These are phyloP conservation scores for Agapornis canus DNA, from an alignment of 2,797 vertebrate species.

Conservation along the genomic window DNA sequence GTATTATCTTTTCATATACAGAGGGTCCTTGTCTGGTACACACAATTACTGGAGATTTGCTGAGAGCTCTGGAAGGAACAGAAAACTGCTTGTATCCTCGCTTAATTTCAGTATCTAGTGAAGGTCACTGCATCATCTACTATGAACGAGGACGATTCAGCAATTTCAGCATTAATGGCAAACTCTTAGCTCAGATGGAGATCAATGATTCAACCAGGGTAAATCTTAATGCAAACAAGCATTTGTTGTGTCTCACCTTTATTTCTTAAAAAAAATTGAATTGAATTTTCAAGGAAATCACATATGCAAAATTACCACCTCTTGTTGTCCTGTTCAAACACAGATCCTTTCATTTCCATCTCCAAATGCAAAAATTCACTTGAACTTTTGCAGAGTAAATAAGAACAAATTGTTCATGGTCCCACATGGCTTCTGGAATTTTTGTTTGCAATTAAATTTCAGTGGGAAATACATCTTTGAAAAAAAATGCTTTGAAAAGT, in stretches of 20 bases:
- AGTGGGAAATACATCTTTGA: not conserved
- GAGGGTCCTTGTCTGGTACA: constrained; percentile 98
- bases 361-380: not conserved
- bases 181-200: constrained; percentile 98
- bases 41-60: constrained; percentile 97
- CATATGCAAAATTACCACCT: not conserved
- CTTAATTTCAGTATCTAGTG: constrained; percentile 94
- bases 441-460: not conserved
- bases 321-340: not conserved
- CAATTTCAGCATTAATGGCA: constrained; percentile 99
- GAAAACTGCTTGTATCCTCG: constrained; percentile 89
- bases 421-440: not conserved
- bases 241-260: not conserved
- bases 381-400: not conserved
- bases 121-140: constrained; percentile 98
- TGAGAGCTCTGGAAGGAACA: constrained; percentile 93
- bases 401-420: not conserved
- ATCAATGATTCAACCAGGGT: constrained; percentile 96
- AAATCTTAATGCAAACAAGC: constrained; percentile 37
- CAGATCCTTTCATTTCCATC: not conserved
- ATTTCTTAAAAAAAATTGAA: not conserved
- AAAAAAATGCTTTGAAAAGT: constrained; percentile 17
- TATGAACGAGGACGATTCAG: constrained; percentile 96
- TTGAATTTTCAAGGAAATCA: not conserved
- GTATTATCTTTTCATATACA: constrained; percentile 69